A percentile compares a stretch with the other conserved stretches of the same genome.
Conservation (phyloP, 2,888 invertebrate species). For the Autographa pulchrina region DNA sequence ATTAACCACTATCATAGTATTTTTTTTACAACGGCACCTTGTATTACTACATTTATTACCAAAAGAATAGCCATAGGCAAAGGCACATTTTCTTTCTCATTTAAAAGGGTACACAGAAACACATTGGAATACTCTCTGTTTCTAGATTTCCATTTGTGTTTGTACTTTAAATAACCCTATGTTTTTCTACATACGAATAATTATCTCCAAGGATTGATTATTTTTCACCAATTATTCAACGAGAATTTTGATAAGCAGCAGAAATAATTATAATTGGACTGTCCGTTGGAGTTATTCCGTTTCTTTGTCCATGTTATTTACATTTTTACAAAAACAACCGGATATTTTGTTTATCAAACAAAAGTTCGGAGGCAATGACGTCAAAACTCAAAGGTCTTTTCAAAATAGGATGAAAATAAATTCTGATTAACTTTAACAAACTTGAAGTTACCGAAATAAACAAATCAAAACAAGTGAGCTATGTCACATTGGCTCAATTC, state of each 20-base stretch:
- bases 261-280: neutral
- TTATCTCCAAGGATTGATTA: neutral
- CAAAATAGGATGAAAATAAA: constrained; percentile 2
- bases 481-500: neutral
- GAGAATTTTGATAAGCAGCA: neutral
- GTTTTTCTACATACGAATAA: neutral
- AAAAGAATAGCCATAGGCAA: too few species aligned
- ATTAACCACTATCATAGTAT: too few species aligned
- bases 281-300: neutral
- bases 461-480: neutral
- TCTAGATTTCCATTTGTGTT: too few species aligned
- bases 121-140: too few species aligned
- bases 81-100: too few species aligned
- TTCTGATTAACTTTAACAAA: neutral
- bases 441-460: neutral
- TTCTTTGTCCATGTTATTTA: constrained; percentile 1
- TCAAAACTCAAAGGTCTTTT: neutral
- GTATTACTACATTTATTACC: too few species aligned
- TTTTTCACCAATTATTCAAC: neutral
- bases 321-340: constrained; percentile 2
- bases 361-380: neutral
- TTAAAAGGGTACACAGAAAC: too few species aligned
- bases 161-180: too few species aligned
- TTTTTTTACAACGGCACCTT: too few species aligned
- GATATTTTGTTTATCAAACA: neutral